phyloP scores from a whole-genome alignment of 2,888 invertebrate genomes.

The Ophioninae sp. region DNA sequence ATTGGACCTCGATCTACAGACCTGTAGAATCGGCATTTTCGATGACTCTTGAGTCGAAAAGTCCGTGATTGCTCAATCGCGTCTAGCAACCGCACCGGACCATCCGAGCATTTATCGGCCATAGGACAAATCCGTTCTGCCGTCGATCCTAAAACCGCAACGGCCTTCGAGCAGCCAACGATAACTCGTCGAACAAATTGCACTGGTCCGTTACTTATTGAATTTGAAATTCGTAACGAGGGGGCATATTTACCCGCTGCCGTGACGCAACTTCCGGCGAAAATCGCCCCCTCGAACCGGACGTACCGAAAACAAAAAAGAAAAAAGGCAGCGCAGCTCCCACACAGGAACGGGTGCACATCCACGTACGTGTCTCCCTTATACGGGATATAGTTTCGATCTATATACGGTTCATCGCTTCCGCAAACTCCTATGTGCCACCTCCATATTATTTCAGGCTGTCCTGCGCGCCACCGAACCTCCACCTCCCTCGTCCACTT shows the following conservation, averaged over 20 bases:
- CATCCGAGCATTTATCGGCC: not conserved
- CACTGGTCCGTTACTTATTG: constrained; percentile 48
- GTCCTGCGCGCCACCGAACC: constrained; percentile 9
- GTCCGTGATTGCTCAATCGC: not conserved
- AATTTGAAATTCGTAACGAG: constrained; percentile 64
- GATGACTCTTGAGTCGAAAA: not conserved
- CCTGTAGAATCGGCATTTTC: not conserved
- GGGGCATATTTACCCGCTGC: constrained; percentile 47
- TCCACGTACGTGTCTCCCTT: not conserved
- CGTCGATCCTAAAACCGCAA: not conserved
- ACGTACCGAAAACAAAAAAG: constrained; percentile 26
- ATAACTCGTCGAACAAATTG: constrained; percentile 24
- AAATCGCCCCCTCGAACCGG: constrained; percentile 49
- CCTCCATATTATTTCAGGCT: constrained; percentile 37
- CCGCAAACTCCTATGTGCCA: constrained; percentile 38
- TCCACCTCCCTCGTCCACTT: not conserved
- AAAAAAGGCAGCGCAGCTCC: not conserved
- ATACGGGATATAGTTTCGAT: constrained; percentile 43
- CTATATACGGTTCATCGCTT: constrained; percentile 48
- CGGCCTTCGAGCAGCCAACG: constrained; percentile 5
- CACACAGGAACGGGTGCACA: not conserved
- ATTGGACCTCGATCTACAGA: not conserved
- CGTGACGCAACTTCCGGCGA: constrained; percentile 46
- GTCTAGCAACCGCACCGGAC: not conserved
- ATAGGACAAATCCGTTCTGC: not conserved